Evolutionary conservation across 2,113 vertebrate species (phyloP), one percentile per base, ranked within the genome.

Genomic region (Apeltes quadracus): DNA sequence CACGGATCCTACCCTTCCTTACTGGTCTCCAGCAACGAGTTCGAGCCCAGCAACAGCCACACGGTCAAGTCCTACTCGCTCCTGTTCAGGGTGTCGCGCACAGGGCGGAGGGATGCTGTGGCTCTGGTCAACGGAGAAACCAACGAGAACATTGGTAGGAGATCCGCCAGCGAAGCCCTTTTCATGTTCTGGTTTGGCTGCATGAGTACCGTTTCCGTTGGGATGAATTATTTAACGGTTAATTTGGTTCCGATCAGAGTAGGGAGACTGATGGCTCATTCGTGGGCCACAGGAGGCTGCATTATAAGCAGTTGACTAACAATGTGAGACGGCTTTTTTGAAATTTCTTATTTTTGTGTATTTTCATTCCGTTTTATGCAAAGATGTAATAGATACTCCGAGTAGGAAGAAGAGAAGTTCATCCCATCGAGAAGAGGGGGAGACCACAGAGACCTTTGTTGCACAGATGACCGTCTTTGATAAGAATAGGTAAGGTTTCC

Each of bases 1-100:
- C 94, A 95, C 27, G 95, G 95, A 92, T 95, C 94, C 93, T 97
- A 95, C 89, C 97, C 97, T 57, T 98, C 97, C 25, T 94, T 99
- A 84, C 94, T 97, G 48, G 96, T 99, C 80, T 96, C 97, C 93
- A 98, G 97, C 95, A 98, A 96, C 67, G 97, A 99, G 92, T 99
- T 99, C 93, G 97, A 99, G 87, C 97, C 97, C 79, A 99, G 97
- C 94, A 99, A 98, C 95, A 99, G 97, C 91, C 97, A 99, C 93
- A 98, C 97, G 96, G 97, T 99, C 90, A 99, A 99, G 93, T 99
- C 97, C 78, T 99, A 98, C 89, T 98, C 97, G 1, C 93, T 99
- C 84, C 95, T 99, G 81, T 98, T 99, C 95, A 94, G 97, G 94
- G 97, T 99, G 84, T 98, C 96, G 51, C 94, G 94, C 81, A 95